Evolutionary conservation across 2,888 invertebrate genomes (phyloP).

Genomic region (Tenthredo mesomela): DNA sequence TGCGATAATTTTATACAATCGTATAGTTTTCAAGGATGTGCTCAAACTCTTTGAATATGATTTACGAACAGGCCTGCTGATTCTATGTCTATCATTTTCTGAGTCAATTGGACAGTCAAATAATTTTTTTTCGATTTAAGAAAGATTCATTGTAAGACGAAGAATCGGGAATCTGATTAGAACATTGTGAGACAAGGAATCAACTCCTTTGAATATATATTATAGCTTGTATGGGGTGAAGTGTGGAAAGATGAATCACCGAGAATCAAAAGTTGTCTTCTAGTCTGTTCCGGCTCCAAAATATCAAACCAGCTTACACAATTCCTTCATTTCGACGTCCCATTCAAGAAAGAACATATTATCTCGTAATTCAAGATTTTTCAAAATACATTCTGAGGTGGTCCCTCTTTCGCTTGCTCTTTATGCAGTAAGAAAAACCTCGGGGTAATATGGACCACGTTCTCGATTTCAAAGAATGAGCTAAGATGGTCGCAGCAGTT

Average conservation of each 20-base stretch:
- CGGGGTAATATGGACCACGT: not conserved
- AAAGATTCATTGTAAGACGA: not conserved
- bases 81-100: not conserved
- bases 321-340: not conserved
- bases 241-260: not conserved
- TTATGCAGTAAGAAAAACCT: not conserved
- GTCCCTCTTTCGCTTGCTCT: not conserved
- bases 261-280: not conserved
- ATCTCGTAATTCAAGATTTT: not conserved
- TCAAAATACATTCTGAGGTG: not conserved
- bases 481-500: not conserved
- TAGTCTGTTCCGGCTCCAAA: not conserved
- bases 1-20: not conserved
- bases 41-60: not conserved
- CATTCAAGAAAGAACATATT: not conserved
- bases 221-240: not conserved
- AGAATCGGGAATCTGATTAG: not conserved
- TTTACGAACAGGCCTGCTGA: not conserved
- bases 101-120: not conserved
- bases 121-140: not conserved
- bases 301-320: not conserved
- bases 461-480: not conserved
- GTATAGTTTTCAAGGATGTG: not conserved
- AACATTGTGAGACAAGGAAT: not conserved
- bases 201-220: not conserved